Conservation (phyloP, 2,888 invertebrate species). For the Diarsia dahlii region DNA sequence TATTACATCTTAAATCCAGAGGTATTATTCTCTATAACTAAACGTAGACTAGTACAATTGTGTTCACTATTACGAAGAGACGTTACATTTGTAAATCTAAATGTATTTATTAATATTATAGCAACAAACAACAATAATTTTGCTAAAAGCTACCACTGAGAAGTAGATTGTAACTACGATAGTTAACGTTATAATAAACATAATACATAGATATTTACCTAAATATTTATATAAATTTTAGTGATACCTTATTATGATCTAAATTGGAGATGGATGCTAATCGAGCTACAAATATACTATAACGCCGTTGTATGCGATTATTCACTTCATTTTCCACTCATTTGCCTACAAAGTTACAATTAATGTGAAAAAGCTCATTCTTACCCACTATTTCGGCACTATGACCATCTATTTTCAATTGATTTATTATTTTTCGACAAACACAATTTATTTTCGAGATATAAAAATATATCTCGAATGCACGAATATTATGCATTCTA, state of each 20-base stretch:
- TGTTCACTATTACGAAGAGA: conserved; percentile 78
- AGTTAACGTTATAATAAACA: conserved; percentile 28
- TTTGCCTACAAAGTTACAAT: conserved; percentile 26
- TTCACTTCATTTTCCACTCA: conserved; percentile 4
- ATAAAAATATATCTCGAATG: conserved; percentile 35
- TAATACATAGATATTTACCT: conserved; percentile 35
- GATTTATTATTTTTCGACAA: conserved; percentile 26
- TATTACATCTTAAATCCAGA: conserved; percentile 78
- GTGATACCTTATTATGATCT: conserved; percentile 25
- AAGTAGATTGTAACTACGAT: conserved; percentile 59
- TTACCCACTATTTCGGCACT: background rate
- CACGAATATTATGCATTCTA: conserved; percentile 28
- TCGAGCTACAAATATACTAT: conserved; percentile 16
- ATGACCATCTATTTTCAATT: conserved; percentile 11
- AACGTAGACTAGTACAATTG: conserved; percentile 86
- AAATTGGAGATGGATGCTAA: conserved; percentile 23
- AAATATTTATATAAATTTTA: conserved; percentile 33
- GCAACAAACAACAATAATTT: conserved; percentile 79
- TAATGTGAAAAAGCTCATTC: conserved; percentile 23
- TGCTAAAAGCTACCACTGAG: conserved; percentile 74
- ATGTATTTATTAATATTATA: conserved; percentile 69
- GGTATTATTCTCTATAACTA: conserved; percentile 82
- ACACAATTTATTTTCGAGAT: conserved; percentile 26
- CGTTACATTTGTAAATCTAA: conserved; percentile 59
- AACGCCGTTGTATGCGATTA: background rate